Evolutionary conservation across 2,888 invertebrate genomes (phyloP), one percentile per base, ranked within the genome.

Genomic region (Parelbella ahira): DNA sequence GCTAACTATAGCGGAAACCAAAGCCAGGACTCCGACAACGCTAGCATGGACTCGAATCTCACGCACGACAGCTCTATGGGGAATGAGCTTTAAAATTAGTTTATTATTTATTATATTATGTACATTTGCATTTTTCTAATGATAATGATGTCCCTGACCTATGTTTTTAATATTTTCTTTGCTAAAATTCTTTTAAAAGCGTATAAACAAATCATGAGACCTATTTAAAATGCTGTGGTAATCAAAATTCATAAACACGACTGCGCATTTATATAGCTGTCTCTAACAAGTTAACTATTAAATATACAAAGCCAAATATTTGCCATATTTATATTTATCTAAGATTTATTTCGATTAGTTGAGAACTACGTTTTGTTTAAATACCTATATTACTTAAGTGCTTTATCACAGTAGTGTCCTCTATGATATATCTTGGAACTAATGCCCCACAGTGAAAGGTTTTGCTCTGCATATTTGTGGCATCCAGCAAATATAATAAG

Each of bases 1-100:
- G 97, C 97, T 30, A 97, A 95, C 81, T 96, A 95, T 83, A 94
- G 94, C 58, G 95, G 94, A 63, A 93, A 94, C 58, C 96, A 95
- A 84, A 95, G 95, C 70, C 96, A 95, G 65, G 96, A 97, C 82
- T 95, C 94, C 0, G 96, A 97, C 76, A 94, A 95, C 61, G 94
- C 94, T 52, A 95, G 95, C 65, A 88, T 94, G 68, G 94, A 94
- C 70, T 94, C 94, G 49, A 93, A 92, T 82, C 87, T 93, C 64
- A 92, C 93, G 3, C 92, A 92, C 61, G 91, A 91, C 62, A 91
- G 91, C 68, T 91, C 91, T 8, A 89, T 88, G 73, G 89, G 88
- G 50, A 88, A 88, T 50, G 89, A 89, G 63, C 75, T 84, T 54
- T 86, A 75, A 70, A 38, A 20, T 32, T 2, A 12, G 37, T 27